A percentile compares a stretch with the other conserved stretches of the same genome.
These are phyloP conservation scores for Linnaemya vulpina DNA, from an alignment of 2,888 invertebrate species.

Conservation along the genomic window DNA sequence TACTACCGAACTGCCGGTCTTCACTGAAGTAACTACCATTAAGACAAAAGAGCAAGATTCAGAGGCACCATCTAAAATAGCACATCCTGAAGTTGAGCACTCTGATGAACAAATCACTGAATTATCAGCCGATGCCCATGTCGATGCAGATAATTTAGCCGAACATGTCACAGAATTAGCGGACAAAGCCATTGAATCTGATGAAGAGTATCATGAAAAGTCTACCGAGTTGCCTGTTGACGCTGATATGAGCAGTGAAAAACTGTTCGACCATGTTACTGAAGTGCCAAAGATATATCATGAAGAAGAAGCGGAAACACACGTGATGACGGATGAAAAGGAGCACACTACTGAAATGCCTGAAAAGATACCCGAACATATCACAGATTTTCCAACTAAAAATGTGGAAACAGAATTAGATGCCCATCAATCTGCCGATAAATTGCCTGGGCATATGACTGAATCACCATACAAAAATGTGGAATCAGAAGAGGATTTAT, in stretches of 20 bases:
- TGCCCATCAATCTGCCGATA: neutral
- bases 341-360: constrained; percentile 57
- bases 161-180: constrained; percentile 29
- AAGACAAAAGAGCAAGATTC: constrained; percentile 46
- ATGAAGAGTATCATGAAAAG: constrained; percentile 1
- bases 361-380: constrained; percentile 8
- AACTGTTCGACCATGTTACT: constrained; percentile 47
- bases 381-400: constrained; percentile 23
- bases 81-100: constrained; percentile 15
- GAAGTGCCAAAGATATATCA: constrained; percentile 21
- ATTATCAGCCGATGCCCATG: constrained; percentile 10
- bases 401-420: constrained; percentile 15
- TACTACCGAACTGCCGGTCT: constrained; percentile 7
- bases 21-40: constrained; percentile 11
- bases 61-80: neutral
- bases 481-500: constrained; percentile 22
- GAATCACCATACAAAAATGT: constrained; percentile 36
- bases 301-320: neutral
- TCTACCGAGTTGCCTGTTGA: constrained; percentile 61
- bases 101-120: constrained; percentile 7
- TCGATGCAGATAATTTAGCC: constrained; percentile 7
- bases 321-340: neutral
- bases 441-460: constrained; percentile 44
- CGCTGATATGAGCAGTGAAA: constrained; percentile 36
- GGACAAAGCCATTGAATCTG: neutral